A percentile compares a stretch with the other conserved stretches of the same genome.
phyloP scores from a whole-genome alignment of 2,113 vertebrate genomes.

The Morone chrysops region DNA sequence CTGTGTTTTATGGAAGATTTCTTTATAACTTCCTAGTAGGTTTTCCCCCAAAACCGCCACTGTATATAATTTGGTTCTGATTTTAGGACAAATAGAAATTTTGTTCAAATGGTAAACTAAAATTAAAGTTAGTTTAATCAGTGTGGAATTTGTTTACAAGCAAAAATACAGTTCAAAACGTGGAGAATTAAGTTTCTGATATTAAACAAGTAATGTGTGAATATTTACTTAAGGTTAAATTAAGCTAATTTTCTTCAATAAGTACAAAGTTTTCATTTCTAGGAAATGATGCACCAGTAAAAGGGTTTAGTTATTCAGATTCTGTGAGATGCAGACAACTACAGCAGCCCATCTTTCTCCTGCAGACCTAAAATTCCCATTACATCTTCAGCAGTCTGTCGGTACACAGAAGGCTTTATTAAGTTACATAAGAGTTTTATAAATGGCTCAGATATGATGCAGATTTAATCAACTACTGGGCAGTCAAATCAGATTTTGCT shows the following conservation, averaged over 20 bases:
- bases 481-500: constrained; percentile 39
- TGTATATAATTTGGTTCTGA: neutral
- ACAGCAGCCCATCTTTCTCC: neutral
- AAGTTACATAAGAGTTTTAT: constrained; percentile 4
- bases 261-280: neutral
- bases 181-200: neutral
- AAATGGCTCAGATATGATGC: constrained; percentile 4
- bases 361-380: neutral
- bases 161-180: neutral
- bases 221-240: neutral
- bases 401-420: constrained; percentile 19
- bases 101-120: neutral
- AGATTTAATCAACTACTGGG: constrained; percentile 5
- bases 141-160: neutral
- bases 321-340: neutral
- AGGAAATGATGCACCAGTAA: too few relatives aligned
- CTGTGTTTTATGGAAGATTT: neutral
- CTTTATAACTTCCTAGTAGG: neutral
- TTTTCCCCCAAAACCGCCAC: neutral
- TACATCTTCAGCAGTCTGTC: neutral
- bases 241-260: neutral
- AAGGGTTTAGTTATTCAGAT: neutral
- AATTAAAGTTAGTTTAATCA: neutral
- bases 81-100: neutral
- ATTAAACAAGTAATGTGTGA: neutral